Conservation (phyloP, 2,797 vertebrate genomes). For the Phoxinus dragarum region DNA sequence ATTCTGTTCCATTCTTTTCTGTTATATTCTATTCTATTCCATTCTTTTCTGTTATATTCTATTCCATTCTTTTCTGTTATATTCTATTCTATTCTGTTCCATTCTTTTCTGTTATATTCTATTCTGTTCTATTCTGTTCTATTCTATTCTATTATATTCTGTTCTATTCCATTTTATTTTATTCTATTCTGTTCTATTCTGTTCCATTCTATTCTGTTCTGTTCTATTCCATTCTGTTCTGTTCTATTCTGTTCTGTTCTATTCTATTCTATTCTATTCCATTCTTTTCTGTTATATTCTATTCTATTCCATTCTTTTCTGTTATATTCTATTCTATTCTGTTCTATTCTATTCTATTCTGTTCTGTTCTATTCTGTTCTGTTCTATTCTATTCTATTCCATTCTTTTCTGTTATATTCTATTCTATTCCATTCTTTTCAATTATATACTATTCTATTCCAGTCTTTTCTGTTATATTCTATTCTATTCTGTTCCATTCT, state of each 20-base stretch:
- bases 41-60: background rate
- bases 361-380: background rate
- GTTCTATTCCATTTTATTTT: no score
- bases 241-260: no score
- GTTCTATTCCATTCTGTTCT: no score
- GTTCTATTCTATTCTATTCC: background rate
- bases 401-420: no score
- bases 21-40: background rate
- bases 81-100: background rate
- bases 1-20: no score
- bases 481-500: no score
- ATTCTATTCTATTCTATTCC: background rate
- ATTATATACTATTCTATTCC: fast-evolving
- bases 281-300: background rate
- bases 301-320: background rate
- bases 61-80: no score
- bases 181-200: background rate
- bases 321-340: background rate
- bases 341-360: background rate
- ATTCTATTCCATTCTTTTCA: background rate
- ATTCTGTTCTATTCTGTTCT: background rate
- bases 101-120: background rate
- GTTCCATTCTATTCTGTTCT: fast-evolving
- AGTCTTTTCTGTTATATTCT: no score
- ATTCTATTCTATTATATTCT: background rate